Percentiles rank a stretch among this genome's conserved stretches.
Evolutionary conservation across 2,888 invertebrate genomes (phyloP).

Genomic region (Drosophila koepferae): DNA sequence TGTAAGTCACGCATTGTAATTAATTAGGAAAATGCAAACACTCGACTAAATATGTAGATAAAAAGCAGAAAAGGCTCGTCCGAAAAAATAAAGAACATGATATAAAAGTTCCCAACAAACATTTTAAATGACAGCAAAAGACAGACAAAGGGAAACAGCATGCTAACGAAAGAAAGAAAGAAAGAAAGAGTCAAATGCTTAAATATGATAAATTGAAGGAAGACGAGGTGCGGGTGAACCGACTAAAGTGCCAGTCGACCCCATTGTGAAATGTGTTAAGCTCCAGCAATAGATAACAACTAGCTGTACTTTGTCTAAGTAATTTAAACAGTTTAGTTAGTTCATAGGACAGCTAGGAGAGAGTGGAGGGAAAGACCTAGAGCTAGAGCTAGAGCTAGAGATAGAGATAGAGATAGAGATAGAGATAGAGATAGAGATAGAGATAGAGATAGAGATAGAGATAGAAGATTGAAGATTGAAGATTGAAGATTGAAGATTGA

Average conservation of each 20-base stretch:
- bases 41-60: conserved; percentile 62
- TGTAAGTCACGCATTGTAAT: conserved; percentile 75
- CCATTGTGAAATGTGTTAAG: conserved; percentile 16
- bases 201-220: conserved; percentile 27
- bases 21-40: conserved; percentile 77
- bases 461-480: too few relatives aligned
- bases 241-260: conserved; percentile 2
- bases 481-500: too few relatives aligned
- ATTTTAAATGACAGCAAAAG: conserved; percentile 43
- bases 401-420: too few relatives aligned
- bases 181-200: conserved; percentile 17
- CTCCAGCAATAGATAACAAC: conserved; percentile 23
- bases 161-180: not conserved
- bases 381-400: too few relatives aligned
- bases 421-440: too few relatives aligned
- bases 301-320: not conserved
- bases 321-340: too few relatives aligned
- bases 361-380: too few relatives aligned
- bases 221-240: not conserved
- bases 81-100: conserved; percentile 16
- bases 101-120: conserved; percentile 22
- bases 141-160: conserved; percentile 9
- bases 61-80: conserved; percentile 52
- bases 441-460: too few relatives aligned
- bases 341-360: too few relatives aligned